Conservation (phyloP, 1,140 invertebrate genomes). For the Eupeodes corollae region DNA sequence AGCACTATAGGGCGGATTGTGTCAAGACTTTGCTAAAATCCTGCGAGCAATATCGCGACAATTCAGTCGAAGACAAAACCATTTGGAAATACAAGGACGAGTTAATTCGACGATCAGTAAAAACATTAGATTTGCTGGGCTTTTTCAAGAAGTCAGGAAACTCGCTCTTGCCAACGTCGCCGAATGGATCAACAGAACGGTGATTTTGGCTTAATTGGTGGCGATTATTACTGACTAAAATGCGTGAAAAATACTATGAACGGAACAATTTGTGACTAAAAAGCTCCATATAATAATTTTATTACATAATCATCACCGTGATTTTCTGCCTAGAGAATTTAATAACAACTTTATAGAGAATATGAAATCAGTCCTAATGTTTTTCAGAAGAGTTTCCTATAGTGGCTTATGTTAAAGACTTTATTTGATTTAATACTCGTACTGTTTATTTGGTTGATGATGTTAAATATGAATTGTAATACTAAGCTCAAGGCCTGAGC, state of each 20-base stretch:
- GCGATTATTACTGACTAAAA: not conserved
- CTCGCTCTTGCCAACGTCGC: conserved; percentile 10
- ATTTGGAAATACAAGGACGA: conserved; percentile 79
- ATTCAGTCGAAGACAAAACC: conserved; percentile 71
- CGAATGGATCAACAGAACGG: conserved; percentile 32
- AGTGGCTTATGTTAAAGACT: no score
- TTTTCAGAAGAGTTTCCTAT: no score
- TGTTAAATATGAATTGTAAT: no score
- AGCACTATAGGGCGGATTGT: conserved; percentile 88
- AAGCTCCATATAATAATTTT: not conserved
- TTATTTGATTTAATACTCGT: no score
- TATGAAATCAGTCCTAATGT: not conserved
- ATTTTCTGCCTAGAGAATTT: conserved; percentile 4
- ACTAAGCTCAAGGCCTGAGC: no score
- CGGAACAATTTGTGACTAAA: conserved; percentile 5
- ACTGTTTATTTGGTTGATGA: no score
- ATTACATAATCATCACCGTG: not conserved
- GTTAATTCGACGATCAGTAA: conserved; percentile 55
- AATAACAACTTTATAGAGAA: not conserved
- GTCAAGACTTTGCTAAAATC: conserved; percentile 77
- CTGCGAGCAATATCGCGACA: conserved; percentile 71
- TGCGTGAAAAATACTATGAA: not conserved
- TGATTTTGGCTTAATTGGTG: conserved; percentile 22
- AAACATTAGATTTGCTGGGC: conserved; percentile 57
- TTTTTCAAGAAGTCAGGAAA: conserved; percentile 46